Evolutionary conservation across 2,797 vertebrate species (phyloP), one percentile per base, ranked within the genome.

Genomic region (Poeciliopsis presidionis): DNA sequence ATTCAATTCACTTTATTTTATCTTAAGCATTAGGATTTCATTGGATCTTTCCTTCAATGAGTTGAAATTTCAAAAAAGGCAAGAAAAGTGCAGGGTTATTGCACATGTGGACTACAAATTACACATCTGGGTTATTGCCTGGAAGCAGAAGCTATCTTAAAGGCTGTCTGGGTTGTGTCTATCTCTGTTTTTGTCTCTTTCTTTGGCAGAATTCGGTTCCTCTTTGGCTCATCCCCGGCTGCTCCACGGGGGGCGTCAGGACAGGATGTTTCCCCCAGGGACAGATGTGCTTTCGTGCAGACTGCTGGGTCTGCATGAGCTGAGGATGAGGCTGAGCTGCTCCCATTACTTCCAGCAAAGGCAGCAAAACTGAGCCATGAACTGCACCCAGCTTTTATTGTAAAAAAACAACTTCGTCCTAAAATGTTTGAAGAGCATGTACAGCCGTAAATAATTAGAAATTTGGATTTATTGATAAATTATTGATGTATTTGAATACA

Each of bases 91-190:
- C 61, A 65, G 61, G 2, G 16, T 39, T 61, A 33, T 39, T 39
- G 8, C 63, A 9, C 5, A 81, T 33, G 39, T 81, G 69, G 81
- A 41, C 20, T 22, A 79, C 86, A 82, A 81, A 81, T 77, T 4
- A 81, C 84, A 73, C 81, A 81, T 87, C 45, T 46, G 30, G 9
- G 28, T 83, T 78, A 90, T 65, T 81, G 89, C 82, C 81, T 86
- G 75, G 11, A 22, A 79, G 87, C 77, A 82, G 77, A 89, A 91
- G 91, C 85, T 83, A 88, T 89, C 83, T 7, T 30, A 39, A 89
- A 87, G 82, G 63, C 45, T 74, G 89, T 93, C 87, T 92, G 87
- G 81, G 80, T 84, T 33, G n/a, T 75, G 90, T 93, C 87, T 87
- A 43, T 83, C 83, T 82, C 63, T 70, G 71, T 75, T 74, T 73